These are phyloP conservation scores for Tetramorium bicarinatum DNA, from an alignment of 2,888 invertebrate genomes.

Conservation along the genomic window DNA sequence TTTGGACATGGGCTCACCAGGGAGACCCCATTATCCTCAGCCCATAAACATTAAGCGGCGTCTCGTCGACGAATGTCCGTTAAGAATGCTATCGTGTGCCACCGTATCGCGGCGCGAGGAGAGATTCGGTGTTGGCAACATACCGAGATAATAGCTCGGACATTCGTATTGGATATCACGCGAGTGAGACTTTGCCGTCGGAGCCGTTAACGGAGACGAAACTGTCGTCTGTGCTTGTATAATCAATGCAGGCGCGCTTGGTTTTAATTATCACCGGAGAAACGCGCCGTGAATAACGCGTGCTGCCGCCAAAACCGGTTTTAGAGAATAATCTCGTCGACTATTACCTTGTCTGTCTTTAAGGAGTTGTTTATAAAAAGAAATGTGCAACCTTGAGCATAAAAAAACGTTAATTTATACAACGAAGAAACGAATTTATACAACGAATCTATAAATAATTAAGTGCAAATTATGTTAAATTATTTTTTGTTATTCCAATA, in stretches of 20 bases:
- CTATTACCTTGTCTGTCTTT: neutral
- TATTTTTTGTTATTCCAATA: neutral
- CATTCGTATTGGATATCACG: conserved; percentile 23
- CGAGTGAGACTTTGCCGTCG: conserved; percentile 28
- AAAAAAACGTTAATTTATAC: neutral
- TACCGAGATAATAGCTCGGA: conserved; percentile 19
- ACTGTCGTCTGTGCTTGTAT: conserved; percentile 17
- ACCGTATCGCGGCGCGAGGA: conserved; percentile 16
- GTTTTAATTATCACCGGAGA: conserved; percentile 29
- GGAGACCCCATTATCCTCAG: conserved; percentile 62
- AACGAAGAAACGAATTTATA: neutral
- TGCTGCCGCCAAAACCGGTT: neutral
- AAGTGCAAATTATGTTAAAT: neutral
- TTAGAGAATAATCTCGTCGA: conserved; percentile 6
- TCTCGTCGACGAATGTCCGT: conserved; percentile 59
- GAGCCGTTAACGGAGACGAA: conserved; percentile 8
- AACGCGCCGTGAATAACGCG: conserved; percentile 12
- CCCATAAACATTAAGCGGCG: conserved; percentile 64
- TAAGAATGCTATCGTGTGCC: conserved; percentile 39
- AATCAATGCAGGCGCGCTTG: conserved; percentile 34
- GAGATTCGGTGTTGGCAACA: neutral
- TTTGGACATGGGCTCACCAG: conserved; percentile 57
- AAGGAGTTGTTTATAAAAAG: neutral
- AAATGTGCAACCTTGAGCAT: neutral
- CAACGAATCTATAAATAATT: neutral